phyloP scores from a whole-genome alignment of 2,797 vertebrate genomes.

The Decapterus maruadsi region DNA sequence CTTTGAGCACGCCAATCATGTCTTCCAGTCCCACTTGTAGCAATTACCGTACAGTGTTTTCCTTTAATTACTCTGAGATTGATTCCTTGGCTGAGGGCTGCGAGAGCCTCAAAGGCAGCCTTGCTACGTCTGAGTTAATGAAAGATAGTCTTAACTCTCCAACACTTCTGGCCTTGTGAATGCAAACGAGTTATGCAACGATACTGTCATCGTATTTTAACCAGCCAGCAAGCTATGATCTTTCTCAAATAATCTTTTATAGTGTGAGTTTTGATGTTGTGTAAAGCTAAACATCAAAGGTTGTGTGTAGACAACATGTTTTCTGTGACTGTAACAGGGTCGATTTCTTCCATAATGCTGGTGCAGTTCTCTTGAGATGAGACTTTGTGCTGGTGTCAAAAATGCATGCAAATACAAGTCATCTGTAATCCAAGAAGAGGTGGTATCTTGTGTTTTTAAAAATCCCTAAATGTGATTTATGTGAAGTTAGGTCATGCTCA shows the following conservation, averaged over 20 bases:
- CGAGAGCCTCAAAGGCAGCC: constrained; percentile 86
- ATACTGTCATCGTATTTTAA: constrained; percentile 63
- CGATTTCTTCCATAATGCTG: constrained; percentile 87
- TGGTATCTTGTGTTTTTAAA: constrained; percentile 85
- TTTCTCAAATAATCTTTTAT: constrained; percentile 70
- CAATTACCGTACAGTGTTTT: constrained; percentile 91
- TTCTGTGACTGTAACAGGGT: constrained; percentile 73
- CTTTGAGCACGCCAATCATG: constrained; percentile 90
- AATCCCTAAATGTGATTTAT: constrained; percentile 83
- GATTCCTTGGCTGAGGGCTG: constrained; percentile 90
- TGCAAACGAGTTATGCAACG: constrained; percentile 76
- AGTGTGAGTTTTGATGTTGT: constrained; percentile 75
- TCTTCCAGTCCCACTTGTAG: constrained; percentile 92
- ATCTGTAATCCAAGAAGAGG: constrained; percentile 82
- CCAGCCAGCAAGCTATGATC: constrained; percentile 75
- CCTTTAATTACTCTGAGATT: constrained; percentile 92
- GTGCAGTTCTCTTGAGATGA: constrained; percentile 83
- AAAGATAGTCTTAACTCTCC: constrained; percentile 95
- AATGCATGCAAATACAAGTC: constrained; percentile 92
- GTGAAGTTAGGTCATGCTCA: constrained; percentile 86
- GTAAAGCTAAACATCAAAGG: constrained; percentile 64
- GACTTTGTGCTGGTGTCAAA: constrained; percentile 86
- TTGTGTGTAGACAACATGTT: constrained; percentile 70
- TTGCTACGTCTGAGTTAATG: constrained; percentile 85
- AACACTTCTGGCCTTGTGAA: constrained; percentile 95